Conservation (phyloP, 2,888 invertebrate species). For the Uloborus plumipes region DNA sequence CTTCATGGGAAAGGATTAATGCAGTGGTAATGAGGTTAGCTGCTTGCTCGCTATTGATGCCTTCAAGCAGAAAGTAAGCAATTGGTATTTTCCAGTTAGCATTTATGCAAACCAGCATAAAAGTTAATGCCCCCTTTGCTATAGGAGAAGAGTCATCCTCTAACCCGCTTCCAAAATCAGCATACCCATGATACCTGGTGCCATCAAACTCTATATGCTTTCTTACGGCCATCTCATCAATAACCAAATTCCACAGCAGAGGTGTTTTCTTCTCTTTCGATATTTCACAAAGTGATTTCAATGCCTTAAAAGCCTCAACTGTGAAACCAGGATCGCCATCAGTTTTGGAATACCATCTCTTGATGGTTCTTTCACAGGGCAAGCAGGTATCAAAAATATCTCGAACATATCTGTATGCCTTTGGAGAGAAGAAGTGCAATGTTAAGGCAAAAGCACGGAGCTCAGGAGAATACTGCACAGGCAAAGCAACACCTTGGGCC, state of each 20-base stretch:
- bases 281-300: background rate
- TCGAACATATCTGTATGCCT: background rate
- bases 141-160: too few species aligned
- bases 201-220: too few species aligned
- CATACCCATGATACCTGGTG: too few species aligned
- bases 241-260: too few species aligned
- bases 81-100: background rate
- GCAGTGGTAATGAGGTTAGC: constrained; percentile 9
- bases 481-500: too few species aligned
- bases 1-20: background rate
- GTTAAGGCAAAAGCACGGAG: background rate
- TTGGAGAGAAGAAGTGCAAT: background rate
- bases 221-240: too few species aligned
- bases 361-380: background rate
- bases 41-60: background rate
- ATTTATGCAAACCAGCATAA: background rate
- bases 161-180: too few species aligned
- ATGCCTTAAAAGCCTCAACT: background rate
- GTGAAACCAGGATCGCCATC: constrained; percentile 10
- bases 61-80: constrained; percentile 2
- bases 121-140: too few species aligned
- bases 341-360: background rate
- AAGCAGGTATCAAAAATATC: background rate
- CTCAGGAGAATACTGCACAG: background rate
- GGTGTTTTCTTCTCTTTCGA: background rate